Evolutionary conservation across 2,888 invertebrate genomes (phyloP), one percentile per base, ranked within the genome.

Genomic region (Hypena proboscidalis): DNA sequence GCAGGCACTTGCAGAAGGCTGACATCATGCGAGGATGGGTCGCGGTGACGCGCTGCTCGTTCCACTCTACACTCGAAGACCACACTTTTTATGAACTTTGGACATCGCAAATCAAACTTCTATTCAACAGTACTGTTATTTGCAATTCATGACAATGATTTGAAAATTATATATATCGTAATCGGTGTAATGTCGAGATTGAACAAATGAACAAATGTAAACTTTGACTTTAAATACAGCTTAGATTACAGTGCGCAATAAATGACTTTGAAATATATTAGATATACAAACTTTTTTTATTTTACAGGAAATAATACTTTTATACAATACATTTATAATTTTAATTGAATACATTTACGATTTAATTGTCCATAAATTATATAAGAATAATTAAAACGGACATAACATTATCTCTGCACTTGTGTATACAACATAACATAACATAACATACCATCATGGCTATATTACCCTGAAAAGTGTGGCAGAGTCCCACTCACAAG

Each of bases 1-100:
- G 80, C 77, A 82, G 34, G 81, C 79, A 80, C 75, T 81, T 80
- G 81, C 80, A 81, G 55, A 64, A 56, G 64, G 72, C 84, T 87
- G 85, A 88, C 85, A 83, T 88, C 89, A 87, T 75, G 60, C 63
- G 72, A 76, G 74, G 83, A 83, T 82, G 82, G 80, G 68, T 72
- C 64, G 72, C 50, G 46, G 53, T 60, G 58, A 57, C 63, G 65
- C 62, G 74, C 61, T 67, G 58, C 63, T 62, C 61, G 58, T 55
- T 56, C 64, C 70, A 68, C 70, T 68, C 68, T 48, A 43, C 40
- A 58, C 46, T 66, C 44, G 64, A 69, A 75, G 61, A 73, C 62
- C 68, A 70, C 58, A 66, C 41, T 82, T 83, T 85, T 85, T 78
- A 70, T 72, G 66, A 71, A 67, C 67, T 61, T 66, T 56, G 32